Evolutionary conservation across 1,140 invertebrate species (phyloP).

Genomic region (silkworm (Bombyx mori)): ASM3026992v2 NC_085128.1:2424001-2424500

Average conservation of each 20-base stretch:
- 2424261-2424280: neutral
- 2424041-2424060: too few species aligned
- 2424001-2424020: too few species aligned
- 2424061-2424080: too few species aligned
- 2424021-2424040: too few species aligned
- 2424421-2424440: too few species aligned
- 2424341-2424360: conserved; percentile 2
- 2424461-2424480: too few species aligned
- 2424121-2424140: too few species aligned
- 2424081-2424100: too few species aligned
- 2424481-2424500: too few species aligned
- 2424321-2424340: conserved; percentile 7
- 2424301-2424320: conserved; percentile 5
- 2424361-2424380: neutral
- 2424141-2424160: neutral
- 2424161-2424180: conserved; percentile 1
- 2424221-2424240: neutral
- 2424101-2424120: too few species aligned
- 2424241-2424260: neutral
- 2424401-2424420: too few species aligned
- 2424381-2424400: neutral
- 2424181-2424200: conserved; percentile 7
- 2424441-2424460: too few species aligned
- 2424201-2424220: neutral
- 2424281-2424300: conserved; percentile 4